Evolutionary conservation across 2,888 invertebrate genomes (phyloP).

Genomic region (Chromoteleia sp.): DNA sequence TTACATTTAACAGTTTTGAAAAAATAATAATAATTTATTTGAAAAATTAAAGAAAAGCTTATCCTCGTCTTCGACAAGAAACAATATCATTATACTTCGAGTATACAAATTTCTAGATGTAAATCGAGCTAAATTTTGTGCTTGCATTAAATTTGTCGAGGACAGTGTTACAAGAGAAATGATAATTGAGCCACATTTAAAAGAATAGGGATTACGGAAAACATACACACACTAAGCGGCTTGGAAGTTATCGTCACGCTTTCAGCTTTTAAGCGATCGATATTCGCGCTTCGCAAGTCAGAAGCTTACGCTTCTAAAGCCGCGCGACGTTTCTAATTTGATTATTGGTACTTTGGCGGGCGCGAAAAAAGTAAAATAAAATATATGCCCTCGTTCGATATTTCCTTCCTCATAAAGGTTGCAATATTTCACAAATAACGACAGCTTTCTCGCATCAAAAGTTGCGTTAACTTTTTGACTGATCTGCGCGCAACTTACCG

Average conservation of each 20-base stretch:
- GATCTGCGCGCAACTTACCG: not conserved
- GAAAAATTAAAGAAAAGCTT: no score
- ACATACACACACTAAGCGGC: conserved; percentile 65
- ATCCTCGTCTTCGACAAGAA: conserved; percentile 17
- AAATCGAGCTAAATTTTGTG: conserved; percentile 30
- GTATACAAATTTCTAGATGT: conserved; percentile 11
- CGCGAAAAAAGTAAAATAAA: conserved; percentile 59
- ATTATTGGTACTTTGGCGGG: conserved; percentile 69
- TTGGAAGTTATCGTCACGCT: conserved; percentile 65
- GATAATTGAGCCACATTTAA: conserved; percentile 61
- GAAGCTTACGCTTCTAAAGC: conserved; percentile 67
- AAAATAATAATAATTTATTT: no score
- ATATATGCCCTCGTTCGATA: conserved; percentile 49
- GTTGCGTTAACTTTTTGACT: conserved; percentile 6
- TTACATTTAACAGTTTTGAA: no score
- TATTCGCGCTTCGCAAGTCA: conserved; percentile 69
- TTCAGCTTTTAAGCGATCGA: conserved; percentile 71
- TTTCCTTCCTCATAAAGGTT: conserved; percentile 65
- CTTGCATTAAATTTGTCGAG: conserved; percentile 48
- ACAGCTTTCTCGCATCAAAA: conserved; percentile 38
- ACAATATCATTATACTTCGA: not conserved
- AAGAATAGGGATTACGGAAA: conserved; percentile 57
- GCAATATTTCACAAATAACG: conserved; percentile 57
- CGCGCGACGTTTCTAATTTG: conserved; percentile 70
- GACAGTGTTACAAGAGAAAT: conserved; percentile 50